Evolutionary conservation across 2,113 vertebrate species (phyloP).

Genomic region (Melanerpes aurifrons): DNA sequence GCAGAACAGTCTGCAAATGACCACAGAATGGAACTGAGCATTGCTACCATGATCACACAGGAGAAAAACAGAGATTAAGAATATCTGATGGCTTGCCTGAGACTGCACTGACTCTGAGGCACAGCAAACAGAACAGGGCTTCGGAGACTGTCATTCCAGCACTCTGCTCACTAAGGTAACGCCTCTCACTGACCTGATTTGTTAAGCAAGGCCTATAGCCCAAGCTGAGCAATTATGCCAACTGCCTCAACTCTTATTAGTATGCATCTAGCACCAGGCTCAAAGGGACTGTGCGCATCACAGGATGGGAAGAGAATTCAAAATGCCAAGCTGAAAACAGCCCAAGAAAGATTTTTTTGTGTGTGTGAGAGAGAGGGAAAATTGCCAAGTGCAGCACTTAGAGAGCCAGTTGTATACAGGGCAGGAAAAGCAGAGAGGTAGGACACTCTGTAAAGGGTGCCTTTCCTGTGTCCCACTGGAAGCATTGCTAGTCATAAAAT

Average conservation of each 20-base stretch:
- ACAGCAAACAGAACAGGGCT: neutral
- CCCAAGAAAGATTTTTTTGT: neutral
- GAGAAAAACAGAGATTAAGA: constrained; percentile 18
- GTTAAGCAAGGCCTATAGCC: neutral
- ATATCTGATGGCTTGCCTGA: constrained; percentile 15
- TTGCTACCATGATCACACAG: constrained; percentile 44
- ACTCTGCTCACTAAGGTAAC: neutral
- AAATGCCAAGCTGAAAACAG: neutral
- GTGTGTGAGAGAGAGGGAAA: neutral
- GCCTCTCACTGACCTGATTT: constrained; percentile 12
- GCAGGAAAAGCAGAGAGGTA: neutral
- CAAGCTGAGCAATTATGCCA: neutral
- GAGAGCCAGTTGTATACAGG: neutral
- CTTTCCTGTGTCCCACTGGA: neutral
- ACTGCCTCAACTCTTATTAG: neutral
- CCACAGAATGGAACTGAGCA: neutral
- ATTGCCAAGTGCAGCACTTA: neutral
- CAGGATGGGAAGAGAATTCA: neutral
- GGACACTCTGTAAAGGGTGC: neutral
- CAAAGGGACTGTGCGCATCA: neutral
- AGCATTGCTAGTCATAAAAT: neutral
- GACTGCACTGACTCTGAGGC: neutral
- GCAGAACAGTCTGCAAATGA: neutral
- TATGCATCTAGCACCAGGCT: neutral
- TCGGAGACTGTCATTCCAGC: neutral